These are phyloP conservation scores for Acanthisitta chloris DNA, from an alignment of 2,113 vertebrate species.

Conservation along the genomic window DNA sequence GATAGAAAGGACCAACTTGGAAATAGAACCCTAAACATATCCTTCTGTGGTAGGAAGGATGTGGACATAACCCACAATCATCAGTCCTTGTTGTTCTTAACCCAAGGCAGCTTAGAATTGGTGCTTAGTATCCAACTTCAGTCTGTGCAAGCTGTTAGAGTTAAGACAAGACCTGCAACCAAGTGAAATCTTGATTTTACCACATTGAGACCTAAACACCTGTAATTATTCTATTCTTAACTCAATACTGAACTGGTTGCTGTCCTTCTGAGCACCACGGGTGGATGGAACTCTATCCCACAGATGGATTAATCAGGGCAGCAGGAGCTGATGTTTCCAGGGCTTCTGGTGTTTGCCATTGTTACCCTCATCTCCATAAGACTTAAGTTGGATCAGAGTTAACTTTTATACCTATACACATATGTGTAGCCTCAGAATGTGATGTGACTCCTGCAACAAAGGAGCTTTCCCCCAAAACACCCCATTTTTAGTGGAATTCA, in stretches of 20 bases:
- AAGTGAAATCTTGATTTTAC: background rate
- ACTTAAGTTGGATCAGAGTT: background rate
- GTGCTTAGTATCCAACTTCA: background rate
- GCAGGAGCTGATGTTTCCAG: background rate
- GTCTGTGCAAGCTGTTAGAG: background rate
- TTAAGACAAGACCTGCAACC: background rate
- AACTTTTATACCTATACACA: background rate
- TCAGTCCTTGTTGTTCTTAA: background rate
- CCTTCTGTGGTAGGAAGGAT: background rate
- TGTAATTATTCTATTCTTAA: background rate
- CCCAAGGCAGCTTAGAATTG: background rate
- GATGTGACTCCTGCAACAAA: background rate
- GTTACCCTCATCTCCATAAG: background rate
- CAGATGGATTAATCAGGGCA: background rate
- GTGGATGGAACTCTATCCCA: background rate
- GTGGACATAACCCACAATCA: background rate
- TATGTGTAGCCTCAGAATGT: background rate
- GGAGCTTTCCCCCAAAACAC: background rate
- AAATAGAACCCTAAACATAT: background rate
- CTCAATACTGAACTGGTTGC: background rate
- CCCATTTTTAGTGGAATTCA: background rate
- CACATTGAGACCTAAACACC: background rate
- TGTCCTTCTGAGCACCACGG: background rate
- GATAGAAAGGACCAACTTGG: background rate
- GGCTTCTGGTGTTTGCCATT: background rate